Evolutionary conservation across 2,113 vertebrate genomes (phyloP).

Genomic region (Xenopus laevis): DNA sequence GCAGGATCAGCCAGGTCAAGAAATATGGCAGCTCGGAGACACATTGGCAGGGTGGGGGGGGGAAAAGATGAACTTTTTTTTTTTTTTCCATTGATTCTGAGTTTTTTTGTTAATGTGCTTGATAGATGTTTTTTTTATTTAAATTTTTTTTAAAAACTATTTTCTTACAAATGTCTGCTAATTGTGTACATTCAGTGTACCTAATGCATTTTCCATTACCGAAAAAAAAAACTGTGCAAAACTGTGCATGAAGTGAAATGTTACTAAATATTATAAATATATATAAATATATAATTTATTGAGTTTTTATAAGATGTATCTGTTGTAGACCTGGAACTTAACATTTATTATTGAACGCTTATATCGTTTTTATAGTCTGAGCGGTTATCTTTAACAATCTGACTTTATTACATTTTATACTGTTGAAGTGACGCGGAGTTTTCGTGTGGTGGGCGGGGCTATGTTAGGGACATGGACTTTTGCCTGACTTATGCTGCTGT

Average conservation of each 20-base stretch:
- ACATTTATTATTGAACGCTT: constrained; percentile 70
- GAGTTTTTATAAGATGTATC: constrained; percentile 72
- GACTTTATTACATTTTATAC: constrained; percentile 63
- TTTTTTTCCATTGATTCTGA: too few relatives aligned
- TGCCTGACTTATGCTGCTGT: constrained; percentile 67
- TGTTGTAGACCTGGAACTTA: constrained; percentile 71
- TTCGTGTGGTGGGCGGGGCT: constrained; percentile 44
- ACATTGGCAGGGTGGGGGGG: too few relatives aligned
- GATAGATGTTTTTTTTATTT: constrained; percentile 60
- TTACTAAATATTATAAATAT: constrained; percentile 70
- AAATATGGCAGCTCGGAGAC: too few relatives aligned
- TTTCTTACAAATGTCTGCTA: constrained; percentile 68
- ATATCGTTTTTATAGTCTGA: constrained; percentile 66
- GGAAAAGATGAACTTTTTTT: too few relatives aligned
- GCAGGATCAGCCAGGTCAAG: too few relatives aligned
- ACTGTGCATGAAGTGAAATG: constrained; percentile 60
- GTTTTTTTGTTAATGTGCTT: too few relatives aligned
- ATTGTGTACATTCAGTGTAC: constrained; percentile 64
- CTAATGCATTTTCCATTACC: constrained; percentile 51
- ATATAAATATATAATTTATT: constrained; percentile 74
- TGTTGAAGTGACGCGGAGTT: constrained; percentile 60
- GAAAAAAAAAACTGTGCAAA: constrained; percentile 47
- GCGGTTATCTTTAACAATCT: constrained; percentile 62
- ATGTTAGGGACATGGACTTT: constrained; percentile 47
- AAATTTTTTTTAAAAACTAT: constrained; percentile 62